Conservation (phyloP, 2,888 invertebrate species). For the Anagyrus pseudococci region DNA sequence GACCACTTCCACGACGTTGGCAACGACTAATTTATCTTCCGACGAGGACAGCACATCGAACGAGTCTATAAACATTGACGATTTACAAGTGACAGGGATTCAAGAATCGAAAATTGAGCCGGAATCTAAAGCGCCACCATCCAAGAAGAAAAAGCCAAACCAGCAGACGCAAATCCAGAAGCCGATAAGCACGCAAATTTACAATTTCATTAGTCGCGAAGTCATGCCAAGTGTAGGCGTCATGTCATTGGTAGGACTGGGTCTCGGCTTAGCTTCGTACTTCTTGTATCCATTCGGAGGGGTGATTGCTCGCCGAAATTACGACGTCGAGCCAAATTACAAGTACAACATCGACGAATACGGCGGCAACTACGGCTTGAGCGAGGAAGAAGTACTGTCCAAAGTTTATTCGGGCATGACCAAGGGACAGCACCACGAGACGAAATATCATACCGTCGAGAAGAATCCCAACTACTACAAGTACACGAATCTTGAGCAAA, state of each 20-base stretch:
- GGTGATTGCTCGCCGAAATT: constrained; percentile 69
- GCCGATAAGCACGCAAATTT: constrained; percentile 76
- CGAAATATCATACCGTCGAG: constrained; percentile 38
- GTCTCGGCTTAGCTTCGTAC: constrained; percentile 78
- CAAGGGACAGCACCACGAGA: constrained; percentile 47
- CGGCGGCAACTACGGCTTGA: constrained; percentile 71
- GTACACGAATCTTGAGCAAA: constrained; percentile 44
- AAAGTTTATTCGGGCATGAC: constrained; percentile 77
- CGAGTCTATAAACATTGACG: constrained; percentile 39
- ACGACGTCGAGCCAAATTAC: constrained; percentile 66
- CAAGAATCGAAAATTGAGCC: constrained; percentile 61
- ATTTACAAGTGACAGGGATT: constrained; percentile 29
- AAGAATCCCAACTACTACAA: constrained; percentile 36
- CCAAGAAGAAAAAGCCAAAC: constrained; percentile 63
- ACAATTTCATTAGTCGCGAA: constrained; percentile 79
- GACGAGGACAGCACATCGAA: constrained; percentile 27
- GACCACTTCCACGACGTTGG: constrained; percentile 52
- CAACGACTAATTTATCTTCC: constrained; percentile 37
- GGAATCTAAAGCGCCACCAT: constrained; percentile 52
- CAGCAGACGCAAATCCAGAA: constrained; percentile 59
- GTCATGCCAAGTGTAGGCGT: constrained; percentile 84
- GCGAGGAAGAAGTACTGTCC: constrained; percentile 79
- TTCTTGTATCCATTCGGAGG: constrained; percentile 78
- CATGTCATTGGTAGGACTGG: constrained; percentile 74
- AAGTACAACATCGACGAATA: constrained; percentile 75